Evolutionary conservation across 2,113 vertebrate genomes (phyloP).

Genomic region (Larimichthys crocea): DNA sequence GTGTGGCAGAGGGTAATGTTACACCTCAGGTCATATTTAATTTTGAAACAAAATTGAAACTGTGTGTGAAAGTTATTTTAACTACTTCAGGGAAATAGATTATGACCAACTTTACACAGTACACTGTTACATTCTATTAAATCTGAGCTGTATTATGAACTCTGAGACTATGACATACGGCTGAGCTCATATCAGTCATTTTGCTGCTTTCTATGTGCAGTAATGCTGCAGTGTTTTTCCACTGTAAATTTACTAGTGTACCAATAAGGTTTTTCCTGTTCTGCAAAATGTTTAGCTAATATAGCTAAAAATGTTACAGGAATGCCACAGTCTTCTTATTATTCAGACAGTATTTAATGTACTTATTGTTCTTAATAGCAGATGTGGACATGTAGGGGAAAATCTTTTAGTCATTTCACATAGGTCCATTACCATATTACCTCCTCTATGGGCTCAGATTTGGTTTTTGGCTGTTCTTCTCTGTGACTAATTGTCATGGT

Average conservation of each 20-base stretch:
- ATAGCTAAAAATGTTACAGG: neutral
- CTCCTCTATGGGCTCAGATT: neutral
- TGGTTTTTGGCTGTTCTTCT: neutral
- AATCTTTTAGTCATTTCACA: neutral
- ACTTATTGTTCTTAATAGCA: neutral
- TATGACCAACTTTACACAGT: neutral
- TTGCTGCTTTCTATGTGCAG: neutral
- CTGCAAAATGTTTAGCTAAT: neutral
- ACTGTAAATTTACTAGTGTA: neutral
- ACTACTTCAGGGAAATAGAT: neutral
- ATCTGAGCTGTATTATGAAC: neutral
- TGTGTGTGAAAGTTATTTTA: neutral
- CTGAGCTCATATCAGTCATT: neutral
- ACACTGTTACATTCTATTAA: neutral
- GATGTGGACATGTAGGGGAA: neutral
- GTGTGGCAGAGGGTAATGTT: constrained; percentile 90
- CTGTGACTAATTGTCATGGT: neutral
- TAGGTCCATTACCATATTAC: neutral
- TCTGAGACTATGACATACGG: neutral
- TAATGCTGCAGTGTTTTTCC: neutral
- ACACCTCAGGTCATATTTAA: constrained; percentile 1
- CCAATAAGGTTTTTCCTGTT: neutral
- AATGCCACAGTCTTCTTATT: neutral
- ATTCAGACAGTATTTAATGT: neutral
- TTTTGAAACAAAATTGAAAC: neutral